phyloP scores from a whole-genome alignment of 2,113 vertebrate species.

The Spilogale gracilis region DNA sequence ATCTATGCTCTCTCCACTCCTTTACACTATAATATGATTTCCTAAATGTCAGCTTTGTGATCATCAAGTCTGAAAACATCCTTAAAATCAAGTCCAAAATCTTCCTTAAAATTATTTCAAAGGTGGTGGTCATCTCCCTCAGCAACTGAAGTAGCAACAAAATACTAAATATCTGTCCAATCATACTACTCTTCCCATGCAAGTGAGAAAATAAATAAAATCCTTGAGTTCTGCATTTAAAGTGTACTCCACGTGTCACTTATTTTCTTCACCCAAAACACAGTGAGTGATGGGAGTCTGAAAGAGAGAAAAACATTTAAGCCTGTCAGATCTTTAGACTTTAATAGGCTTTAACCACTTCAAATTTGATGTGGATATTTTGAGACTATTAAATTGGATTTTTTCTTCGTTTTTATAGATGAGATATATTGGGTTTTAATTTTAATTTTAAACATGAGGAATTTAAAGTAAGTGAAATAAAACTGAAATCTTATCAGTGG shows the following conservation, averaged over 20 bases:
- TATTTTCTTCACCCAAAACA: slow-evolving; percentile 42
- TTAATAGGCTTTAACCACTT: slow-evolving; percentile 48
- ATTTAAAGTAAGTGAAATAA: slow-evolving; percentile 74
- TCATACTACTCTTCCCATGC: neutral
- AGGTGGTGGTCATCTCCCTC: neutral
- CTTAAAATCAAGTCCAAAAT: neutral
- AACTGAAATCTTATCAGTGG: slow-evolving; percentile 69
- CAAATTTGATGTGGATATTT: slow-evolving; percentile 48
- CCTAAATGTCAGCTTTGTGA: neutral
- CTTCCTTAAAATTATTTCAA: neutral
- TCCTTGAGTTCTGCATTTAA: neutral
- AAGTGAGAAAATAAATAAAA: slow-evolving; percentile 38
- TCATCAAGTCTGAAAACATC: neutral
- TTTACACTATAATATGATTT: neutral
- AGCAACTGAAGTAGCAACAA: slow-evolving; percentile 1
- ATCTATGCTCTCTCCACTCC: neutral
- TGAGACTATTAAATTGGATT: slow-evolving; percentile 62
- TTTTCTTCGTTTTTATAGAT: slow-evolving; percentile 69
- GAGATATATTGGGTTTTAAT: slow-evolving; percentile 70
- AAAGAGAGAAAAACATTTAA: neutral
- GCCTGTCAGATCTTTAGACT: slow-evolving; percentile 41
- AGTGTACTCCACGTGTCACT: neutral
- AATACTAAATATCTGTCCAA: neutral
- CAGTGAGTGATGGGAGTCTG: slow-evolving; percentile 57
- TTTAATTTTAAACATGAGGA: slow-evolving; percentile 64